These are phyloP conservation scores for Nasonia longicornis DNA, from an alignment of 1,140 invertebrate genomes.

Conservation along the genomic window DNA sequence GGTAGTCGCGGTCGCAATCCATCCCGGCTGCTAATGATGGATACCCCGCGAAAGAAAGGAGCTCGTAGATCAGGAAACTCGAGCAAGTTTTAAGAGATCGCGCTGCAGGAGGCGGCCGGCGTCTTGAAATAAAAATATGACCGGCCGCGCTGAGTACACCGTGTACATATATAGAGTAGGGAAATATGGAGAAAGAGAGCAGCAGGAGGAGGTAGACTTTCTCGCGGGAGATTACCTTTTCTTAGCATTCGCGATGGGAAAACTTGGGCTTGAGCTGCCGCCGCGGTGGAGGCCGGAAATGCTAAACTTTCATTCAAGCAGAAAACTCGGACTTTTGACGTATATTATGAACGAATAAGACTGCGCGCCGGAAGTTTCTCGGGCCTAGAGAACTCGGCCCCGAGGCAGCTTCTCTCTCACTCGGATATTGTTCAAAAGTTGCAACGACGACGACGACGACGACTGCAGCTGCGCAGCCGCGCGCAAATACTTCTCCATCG, in stretches of 20 bases:
- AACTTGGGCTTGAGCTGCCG: conserved; percentile 23
- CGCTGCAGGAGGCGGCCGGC: not conserved
- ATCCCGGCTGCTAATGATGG: not conserved
- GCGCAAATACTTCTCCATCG: conserved; percentile 16
- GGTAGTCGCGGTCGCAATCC: not conserved
- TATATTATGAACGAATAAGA: conserved; percentile 40
- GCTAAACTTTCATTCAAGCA: conserved; percentile 37
- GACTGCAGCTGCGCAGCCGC: not conserved
- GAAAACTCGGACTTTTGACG: conserved; percentile 42
- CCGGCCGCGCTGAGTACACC: too few species aligned
- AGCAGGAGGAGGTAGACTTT: not conserved
- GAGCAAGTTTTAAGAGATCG: not conserved
- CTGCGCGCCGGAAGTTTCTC: conserved; percentile 35
- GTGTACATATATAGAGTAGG: not conserved
- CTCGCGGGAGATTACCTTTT: conserved; percentile 35
- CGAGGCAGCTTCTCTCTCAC: not conserved
- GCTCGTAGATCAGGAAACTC: not conserved
- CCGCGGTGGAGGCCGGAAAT: conserved; percentile 23
- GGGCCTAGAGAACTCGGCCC: conserved; percentile 21
- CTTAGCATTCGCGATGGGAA: conserved; percentile 36
- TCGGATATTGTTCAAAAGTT: conserved; percentile 41
- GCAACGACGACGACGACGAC: not conserved
- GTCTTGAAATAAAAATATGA: conserved; percentile 28
- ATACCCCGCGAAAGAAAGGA: not conserved
- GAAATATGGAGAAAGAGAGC: not conserved